Conservation (phyloP, 2,888 invertebrate species). For the Heterodera filipjevi region DNA sequence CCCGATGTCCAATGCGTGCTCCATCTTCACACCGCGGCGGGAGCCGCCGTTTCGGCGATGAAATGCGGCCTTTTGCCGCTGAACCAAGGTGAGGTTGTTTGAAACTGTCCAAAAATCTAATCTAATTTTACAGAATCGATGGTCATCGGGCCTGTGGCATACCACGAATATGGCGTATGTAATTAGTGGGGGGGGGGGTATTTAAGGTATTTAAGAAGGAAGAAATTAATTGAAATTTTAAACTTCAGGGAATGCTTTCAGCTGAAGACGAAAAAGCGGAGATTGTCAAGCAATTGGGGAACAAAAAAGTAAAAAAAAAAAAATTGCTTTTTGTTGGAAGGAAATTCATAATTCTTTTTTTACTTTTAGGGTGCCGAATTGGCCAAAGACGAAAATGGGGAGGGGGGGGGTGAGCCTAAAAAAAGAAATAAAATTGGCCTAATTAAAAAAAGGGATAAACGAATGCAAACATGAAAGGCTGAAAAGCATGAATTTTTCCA, state of each 20-base stretch:
- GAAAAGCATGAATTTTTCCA: too few relatives aligned
- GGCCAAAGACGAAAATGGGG: too few relatives aligned
- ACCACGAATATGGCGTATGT: slow-evolving; percentile 77
- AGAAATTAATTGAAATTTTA: slow-evolving; percentile 2
- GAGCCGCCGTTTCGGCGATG: slow-evolving; percentile 75
- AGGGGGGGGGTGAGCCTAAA: too few relatives aligned
- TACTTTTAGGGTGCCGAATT: too few relatives aligned
- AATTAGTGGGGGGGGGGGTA: neutral
- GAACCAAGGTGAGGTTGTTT: slow-evolving; percentile 70
- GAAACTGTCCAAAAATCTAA: neutral
- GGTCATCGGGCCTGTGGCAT: slow-evolving; percentile 84
- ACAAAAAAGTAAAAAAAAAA: slow-evolving; percentile 42
- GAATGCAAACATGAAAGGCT: too few relatives aligned
- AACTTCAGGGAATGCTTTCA: slow-evolving; percentile 46
- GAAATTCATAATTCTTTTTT: too few relatives aligned
- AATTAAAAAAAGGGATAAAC: too few relatives aligned
- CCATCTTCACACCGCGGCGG: slow-evolving; percentile 87
- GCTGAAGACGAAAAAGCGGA: slow-evolving; percentile 48
- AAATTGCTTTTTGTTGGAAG: neutral
- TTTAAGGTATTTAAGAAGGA: neutral
- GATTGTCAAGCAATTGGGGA: slow-evolving; percentile 42
- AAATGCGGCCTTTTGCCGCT: slow-evolving; percentile 87
- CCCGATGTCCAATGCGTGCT: slow-evolving; percentile 94
- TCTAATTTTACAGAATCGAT: slow-evolving; percentile 76
- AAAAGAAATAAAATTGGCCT: too few relatives aligned